Evolutionary conservation across 2,888 invertebrate species (phyloP).

Genomic region (Aporophyla lueneburgensis): DNA sequence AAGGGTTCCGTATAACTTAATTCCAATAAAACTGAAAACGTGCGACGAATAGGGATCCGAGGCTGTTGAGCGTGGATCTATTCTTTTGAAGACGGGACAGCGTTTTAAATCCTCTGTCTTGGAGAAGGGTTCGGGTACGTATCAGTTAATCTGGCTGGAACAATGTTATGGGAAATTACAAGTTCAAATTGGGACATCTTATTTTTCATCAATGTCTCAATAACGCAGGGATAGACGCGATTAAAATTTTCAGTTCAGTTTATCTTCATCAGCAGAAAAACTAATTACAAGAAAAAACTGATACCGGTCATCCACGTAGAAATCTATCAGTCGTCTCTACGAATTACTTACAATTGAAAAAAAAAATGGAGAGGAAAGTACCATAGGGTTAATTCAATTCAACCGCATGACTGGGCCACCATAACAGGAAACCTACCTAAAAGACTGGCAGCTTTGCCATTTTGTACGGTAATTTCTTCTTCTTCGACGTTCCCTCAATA

Average conservation of each 20-base stretch:
- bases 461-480: not conserved
- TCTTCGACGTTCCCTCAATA: too few relatives aligned
- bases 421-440: not conserved
- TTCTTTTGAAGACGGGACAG: constrained; percentile 62
- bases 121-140: constrained; percentile 46
- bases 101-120: constrained; percentile 64
- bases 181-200: not conserved
- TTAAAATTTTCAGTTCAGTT: not conserved
- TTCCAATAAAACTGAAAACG: constrained; percentile 88
- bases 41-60: constrained; percentile 81
- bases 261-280: not conserved
- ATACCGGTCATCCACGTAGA: not conserved
- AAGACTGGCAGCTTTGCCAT: not conserved
- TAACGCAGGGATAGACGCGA: not conserved
- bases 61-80: constrained; percentile 66
- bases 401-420: not conserved
- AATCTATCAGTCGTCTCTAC: not conserved
- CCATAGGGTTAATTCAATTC: not conserved
- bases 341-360: not conserved
- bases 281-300: not conserved
- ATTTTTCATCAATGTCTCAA: not conserved
- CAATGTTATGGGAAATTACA: constrained; percentile 28
- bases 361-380: not conserved
- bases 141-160: constrained; percentile 39
- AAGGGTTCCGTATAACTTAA: constrained; percentile 88